Conservation (phyloP, 1,140 invertebrate genomes). For the Ptiloglossa arizonensis region DNA sequence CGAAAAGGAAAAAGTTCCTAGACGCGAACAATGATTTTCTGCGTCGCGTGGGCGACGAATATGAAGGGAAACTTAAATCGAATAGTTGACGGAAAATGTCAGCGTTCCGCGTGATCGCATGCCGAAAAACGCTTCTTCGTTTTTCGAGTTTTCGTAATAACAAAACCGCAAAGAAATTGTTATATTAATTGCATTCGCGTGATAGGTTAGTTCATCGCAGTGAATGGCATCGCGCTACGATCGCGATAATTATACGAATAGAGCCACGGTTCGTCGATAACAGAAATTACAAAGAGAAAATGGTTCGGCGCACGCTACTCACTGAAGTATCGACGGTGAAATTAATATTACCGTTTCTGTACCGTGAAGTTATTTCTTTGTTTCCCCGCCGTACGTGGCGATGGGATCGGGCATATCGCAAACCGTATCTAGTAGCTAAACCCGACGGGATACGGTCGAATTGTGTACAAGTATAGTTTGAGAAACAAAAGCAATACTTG, state of each 20-base stretch:
- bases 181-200: conserved; percentile 28
- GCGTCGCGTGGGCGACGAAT: no score
- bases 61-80: not conserved
- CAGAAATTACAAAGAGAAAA: conserved; percentile 41
- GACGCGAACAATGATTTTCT: not conserved
- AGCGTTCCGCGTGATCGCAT: not conserved
- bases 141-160: not conserved
- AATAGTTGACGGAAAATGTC: no score
- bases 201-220: conserved; percentile 29
- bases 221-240: not conserved
- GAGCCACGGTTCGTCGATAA: conserved; percentile 16
- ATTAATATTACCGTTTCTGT: conserved; percentile 25
- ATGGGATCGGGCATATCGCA: no score
- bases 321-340: conserved; percentile 24
- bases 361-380: conserved; percentile 28
- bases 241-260: conserved; percentile 38
- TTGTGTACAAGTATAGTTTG: not conserved
- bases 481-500: no score
- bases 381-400: not conserved
- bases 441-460: not conserved
- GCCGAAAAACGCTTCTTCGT: not conserved
- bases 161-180: not conserved
- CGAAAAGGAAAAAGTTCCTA: no score
- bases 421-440: no score
- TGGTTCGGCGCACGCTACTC: conserved; percentile 22